Evolutionary conservation across 2,113 vertebrate genomes (phyloP), one percentile per base, ranked within the genome.

Genomic region (Dipodomys ordii): DNA sequence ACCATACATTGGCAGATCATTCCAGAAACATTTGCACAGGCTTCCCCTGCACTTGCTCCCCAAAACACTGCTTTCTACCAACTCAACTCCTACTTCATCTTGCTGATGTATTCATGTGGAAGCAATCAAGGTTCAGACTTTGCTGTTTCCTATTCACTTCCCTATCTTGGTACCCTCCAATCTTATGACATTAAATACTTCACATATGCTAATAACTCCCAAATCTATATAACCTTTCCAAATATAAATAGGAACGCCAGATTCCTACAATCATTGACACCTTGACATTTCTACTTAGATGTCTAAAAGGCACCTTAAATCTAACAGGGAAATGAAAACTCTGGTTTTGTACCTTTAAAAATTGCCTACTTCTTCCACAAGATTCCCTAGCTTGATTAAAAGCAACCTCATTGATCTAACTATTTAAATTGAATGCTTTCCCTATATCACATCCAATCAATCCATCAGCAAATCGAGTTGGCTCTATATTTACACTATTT

Each of bases 401-500:
- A 6, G 28, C 82, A 94, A 85, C 23, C 28, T 28, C 3, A 60
- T 57, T n/a, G 13, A 46, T 64, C 15, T 57, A 87, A 27, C 28
- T 91, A 11, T 32, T 77, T 57, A 71, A 11, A 78, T 20, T 23
- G 8, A 84, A 74, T 83, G 9, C n/a, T n/a, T 44, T 28, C 27
- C 83, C 53, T 80, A 82, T 49, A 19, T 9, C 53, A 91, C 35
- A 79, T 30, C 46, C 16, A 81, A 35, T 28, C 12, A 49, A 12
- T 12, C 15, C 53, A 35, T 86, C 8, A 76, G n/a, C 65, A 93
- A 76, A 72, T 76, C 4, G 20, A 12, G 19, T 83, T 7, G 3
- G 22, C 77, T 93, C 4, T 46, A 27, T 46, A 83, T 93, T 53
- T 30, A 72, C 83, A 91, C 83, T 85, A 76, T 35, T 87, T 87